These are phyloP conservation scores for Eristalis pertinax DNA, from an alignment of 2,888 invertebrate species.

Conservation along the genomic window DNA sequence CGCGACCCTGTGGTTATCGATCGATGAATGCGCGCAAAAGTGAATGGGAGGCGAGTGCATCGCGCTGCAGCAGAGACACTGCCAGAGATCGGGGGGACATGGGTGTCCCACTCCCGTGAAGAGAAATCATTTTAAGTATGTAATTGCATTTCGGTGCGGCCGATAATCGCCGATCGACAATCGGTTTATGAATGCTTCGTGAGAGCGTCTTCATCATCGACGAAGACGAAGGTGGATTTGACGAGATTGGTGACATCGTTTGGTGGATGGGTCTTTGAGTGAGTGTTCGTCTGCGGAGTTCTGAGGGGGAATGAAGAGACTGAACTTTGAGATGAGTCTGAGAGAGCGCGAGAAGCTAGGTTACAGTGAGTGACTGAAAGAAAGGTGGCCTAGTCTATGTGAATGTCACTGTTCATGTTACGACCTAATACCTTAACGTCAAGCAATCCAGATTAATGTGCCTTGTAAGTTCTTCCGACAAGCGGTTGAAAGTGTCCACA, in stretches of 20 bases:
- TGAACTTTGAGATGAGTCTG: not conserved
- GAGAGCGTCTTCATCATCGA: not conserved
- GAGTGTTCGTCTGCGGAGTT: not conserved
- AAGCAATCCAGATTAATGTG: too few relatives aligned
- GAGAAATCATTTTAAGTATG: conserved; percentile 52
- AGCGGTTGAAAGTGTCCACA: too few relatives aligned
- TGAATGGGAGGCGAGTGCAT: not conserved
- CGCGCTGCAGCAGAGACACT: not conserved
- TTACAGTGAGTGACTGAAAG: not conserved
- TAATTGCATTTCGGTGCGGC: conserved; percentile 36
- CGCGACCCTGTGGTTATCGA: not conserved
- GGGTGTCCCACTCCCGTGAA: not conserved
- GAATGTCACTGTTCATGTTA: too few relatives aligned
- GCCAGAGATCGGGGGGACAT: conserved; percentile 4
- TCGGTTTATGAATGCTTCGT: conserved; percentile 29
- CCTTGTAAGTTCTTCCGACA: too few relatives aligned
- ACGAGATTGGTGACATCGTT: conserved; percentile 22
- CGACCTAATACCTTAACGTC: too few relatives aligned
- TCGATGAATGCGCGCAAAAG: not conserved
- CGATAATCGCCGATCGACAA: conserved; percentile 1
- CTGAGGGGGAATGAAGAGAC: not conserved
- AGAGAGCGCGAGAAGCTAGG: not conserved
- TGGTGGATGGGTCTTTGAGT: not conserved
- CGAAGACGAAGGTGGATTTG: conserved; percentile 1
- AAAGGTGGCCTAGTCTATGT: not conserved